Conservation (phyloP, 2,797 vertebrate species). For the Gastrophryne carolinensis region DNA sequence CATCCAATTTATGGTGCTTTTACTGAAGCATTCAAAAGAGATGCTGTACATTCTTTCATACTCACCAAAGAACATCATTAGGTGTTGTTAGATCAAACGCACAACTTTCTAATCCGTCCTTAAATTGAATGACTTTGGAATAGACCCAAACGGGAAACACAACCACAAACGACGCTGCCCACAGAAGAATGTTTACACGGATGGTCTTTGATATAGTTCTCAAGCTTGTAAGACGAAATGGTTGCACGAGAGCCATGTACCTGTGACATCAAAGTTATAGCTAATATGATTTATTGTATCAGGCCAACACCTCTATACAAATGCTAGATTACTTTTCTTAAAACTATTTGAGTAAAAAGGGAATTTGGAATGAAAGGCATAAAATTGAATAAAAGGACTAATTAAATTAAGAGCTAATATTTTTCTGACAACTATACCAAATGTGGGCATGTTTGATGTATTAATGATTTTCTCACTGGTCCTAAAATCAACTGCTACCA, state of each 20-base stretch:
- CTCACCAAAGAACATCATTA: constrained; percentile 64
- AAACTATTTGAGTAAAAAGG: too few species aligned
- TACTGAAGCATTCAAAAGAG: neutral
- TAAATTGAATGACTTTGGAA: constrained; percentile 69
- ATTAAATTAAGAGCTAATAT: too few species aligned
- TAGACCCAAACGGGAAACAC: constrained; percentile 63
- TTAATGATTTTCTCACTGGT: too few species aligned
- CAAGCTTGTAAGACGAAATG: constrained; percentile 63
- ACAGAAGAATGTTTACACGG: constrained; percentile 64
- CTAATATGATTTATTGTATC: neutral
- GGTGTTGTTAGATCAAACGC: constrained; percentile 67
- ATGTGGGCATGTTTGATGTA: too few species aligned
- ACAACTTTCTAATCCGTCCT: constrained; percentile 68
- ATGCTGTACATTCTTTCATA: constrained; percentile 36
- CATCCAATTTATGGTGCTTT: neutral
- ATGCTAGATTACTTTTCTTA: too few species aligned
- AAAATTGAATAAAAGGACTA: too few species aligned
- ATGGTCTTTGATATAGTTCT: constrained; percentile 65
- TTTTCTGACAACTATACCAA: too few species aligned
- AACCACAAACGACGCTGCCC: constrained; percentile 61
- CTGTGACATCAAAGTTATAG: constrained; percentile 53
- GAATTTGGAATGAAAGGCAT: too few species aligned
- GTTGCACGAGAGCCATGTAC: constrained; percentile 67
- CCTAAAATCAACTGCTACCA: too few species aligned
- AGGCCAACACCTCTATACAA: too few species aligned